Percentiles rank a stretch among this genome's conserved stretches.
Conservation (phyloP, 53 echinoderm and acorn worm genomes). For the Echinarachnius parma region DNA sequence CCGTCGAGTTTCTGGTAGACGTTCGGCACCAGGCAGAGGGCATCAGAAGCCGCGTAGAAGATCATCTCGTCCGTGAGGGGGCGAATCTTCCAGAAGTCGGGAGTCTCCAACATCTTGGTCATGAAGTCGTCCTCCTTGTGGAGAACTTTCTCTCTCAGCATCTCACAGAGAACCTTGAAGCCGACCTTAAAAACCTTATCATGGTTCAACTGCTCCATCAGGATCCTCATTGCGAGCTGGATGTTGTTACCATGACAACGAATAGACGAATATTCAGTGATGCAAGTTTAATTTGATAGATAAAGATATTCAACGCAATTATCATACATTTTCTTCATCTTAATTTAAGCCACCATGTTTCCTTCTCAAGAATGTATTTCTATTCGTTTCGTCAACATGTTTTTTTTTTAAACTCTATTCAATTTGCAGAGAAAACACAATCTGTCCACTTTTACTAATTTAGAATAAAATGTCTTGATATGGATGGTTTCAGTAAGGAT, state of each 20-base stretch:
- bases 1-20: slow-evolving; percentile 4
- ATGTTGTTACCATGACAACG: not conserved
- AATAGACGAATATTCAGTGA: not conserved
- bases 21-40: slow-evolving; percentile 18
- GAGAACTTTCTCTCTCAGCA: slow-evolving; percentile 1
- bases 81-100: slow-evolving; percentile 33
- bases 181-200: not conserved
- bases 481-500: no score
- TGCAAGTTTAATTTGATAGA: not conserved
- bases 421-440: no score
- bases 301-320: no score
- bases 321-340: no score
- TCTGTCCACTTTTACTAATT: no score
- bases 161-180: slow-evolving; percentile 9
- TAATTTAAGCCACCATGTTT: no score
- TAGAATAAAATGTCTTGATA: no score
- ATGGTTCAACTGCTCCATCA: slow-evolving; percentile 22
- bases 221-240: slow-evolving; percentile 7
- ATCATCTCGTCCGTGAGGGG: slow-evolving; percentile 26
- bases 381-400: no score
- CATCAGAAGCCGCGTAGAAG: slow-evolving; percentile 26
- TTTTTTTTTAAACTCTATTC: no score
- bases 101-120: slow-evolving; percentile 28
- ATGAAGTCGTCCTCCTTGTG: slow-evolving; percentile 31
- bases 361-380: no score